Conservation (phyloP, 2,113 vertebrate species). For the Acinonyx jubatus region DNA sequence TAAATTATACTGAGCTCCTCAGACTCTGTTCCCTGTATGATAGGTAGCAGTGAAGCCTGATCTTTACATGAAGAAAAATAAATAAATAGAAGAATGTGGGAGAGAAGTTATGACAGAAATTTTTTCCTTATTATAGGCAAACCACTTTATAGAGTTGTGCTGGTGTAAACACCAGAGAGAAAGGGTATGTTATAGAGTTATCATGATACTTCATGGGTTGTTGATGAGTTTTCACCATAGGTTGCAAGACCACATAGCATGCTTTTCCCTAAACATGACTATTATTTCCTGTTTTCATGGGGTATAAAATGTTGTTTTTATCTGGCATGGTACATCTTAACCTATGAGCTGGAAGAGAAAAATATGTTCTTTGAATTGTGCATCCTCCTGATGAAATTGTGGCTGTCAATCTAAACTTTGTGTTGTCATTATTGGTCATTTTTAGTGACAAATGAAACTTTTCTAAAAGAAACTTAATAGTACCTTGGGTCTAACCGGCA, state of each 20-base stretch:
- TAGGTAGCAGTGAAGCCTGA: rapidly evolving
- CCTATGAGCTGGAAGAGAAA: conserved; percentile 8
- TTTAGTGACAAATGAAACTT: conserved; percentile 33
- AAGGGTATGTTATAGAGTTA: background rate
- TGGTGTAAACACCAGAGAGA: background rate
- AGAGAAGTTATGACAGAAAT: background rate
- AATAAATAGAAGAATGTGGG: background rate
- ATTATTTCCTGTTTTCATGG: conserved; percentile 23
- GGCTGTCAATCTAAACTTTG: background rate
- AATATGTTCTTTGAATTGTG: background rate
- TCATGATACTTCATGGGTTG: background rate
- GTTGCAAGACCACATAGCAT: background rate
- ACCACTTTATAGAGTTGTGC: background rate
- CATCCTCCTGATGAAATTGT: background rate
- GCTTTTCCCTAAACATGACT: background rate
- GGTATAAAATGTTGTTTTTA: background rate
- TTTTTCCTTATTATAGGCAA: background rate
- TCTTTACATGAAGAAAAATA: background rate
- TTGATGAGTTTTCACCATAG: background rate
- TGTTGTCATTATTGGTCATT: background rate
- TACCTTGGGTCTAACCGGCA: background rate
- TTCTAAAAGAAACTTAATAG: background rate
- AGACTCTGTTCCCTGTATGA: background rate
- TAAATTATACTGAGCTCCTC: background rate
- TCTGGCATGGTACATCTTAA: background rate